These are phyloP conservation scores for Porites cylindrica DNA, from an alignment of 92 coral and sea anemone genomes.

Conservation along the genomic window DNA sequence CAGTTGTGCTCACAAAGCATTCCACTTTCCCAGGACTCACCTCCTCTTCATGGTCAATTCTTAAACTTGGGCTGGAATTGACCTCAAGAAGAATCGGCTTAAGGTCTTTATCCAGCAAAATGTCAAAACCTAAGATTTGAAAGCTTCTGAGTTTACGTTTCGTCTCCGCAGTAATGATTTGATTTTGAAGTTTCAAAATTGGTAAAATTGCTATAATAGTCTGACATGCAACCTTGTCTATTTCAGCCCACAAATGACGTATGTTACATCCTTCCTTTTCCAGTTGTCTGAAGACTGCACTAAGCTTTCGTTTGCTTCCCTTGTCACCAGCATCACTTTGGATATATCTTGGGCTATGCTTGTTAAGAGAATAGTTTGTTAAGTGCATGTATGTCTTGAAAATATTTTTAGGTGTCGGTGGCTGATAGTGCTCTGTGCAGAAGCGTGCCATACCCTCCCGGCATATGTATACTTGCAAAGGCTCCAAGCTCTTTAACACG, in stretches of 20 bases:
- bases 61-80: constrained; percentile 86
- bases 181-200: constrained; percentile 69
- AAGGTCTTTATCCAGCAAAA: constrained; percentile 68
- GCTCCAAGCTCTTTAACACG: constrained; percentile 80
- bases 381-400: constrained; percentile 85
- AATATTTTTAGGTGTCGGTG: constrained; percentile 78
- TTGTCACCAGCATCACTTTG: constrained; percentile 84
- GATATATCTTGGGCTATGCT: constrained; percentile 77
- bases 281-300: constrained; percentile 84
- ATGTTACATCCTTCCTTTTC: constrained; percentile 73
- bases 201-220: constrained; percentile 88
- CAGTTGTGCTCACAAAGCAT: constrained; percentile 81
- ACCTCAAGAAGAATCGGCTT: constrained; percentile 83
- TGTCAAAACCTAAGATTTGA: constrained; percentile 91
- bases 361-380: constrained; percentile 88
- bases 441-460: constrained; percentile 92
- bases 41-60: constrained; percentile 88
- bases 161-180: constrained; percentile 62
- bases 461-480: constrained; percentile 81
- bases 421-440: constrained; percentile 83
- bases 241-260: constrained; percentile 71
- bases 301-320: constrained; percentile 87
- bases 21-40: constrained; percentile 73
- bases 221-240: constrained; percentile 76
- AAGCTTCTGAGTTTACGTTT: constrained; percentile 76